A percentile compares a stretch with the other conserved stretches of the same genome.
phyloP scores from a whole-genome alignment of 2,888 invertebrate species.

The Epinotia bilunana region DNA sequence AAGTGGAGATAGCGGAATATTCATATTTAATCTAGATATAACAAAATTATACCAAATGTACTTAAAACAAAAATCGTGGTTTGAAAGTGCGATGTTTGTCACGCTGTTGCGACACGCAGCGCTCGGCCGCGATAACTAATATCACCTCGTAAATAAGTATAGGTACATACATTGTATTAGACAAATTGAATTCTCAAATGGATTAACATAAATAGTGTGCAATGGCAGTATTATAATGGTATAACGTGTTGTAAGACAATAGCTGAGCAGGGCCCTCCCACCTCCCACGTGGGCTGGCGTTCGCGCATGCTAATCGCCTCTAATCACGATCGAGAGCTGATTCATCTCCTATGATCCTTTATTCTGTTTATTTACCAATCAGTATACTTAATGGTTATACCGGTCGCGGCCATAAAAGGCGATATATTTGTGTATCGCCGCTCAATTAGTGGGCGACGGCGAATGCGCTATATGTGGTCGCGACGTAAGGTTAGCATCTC shows the following conservation, averaged over 20 bases:
- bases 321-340: conserved; percentile 82
- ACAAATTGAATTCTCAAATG: conserved; percentile 81
- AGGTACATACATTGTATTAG: conserved; percentile 64
- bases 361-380: conserved; percentile 81
- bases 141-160: conserved; percentile 71
- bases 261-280: conserved; percentile 72
- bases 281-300: conserved; percentile 75
- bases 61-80: not conserved
- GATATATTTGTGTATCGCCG: conserved; percentile 81
- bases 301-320: conserved; percentile 79
- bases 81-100: conserved; percentile 3
- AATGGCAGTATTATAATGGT: conserved; percentile 78
- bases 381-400: conserved; percentile 69
- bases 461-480: conserved; percentile 80
- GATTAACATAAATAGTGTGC: conserved; percentile 82
- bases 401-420: conserved; percentile 77
- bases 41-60: not conserved
- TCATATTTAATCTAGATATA: not conserved
- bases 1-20: too few relatives aligned
- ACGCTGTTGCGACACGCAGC: conserved; percentile 18
- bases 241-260: conserved; percentile 82
- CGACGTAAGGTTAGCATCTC: conserved; percentile 72
- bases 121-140: conserved; percentile 56
- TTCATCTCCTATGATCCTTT: conserved; percentile 76
- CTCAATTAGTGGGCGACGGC: conserved; percentile 79